Base-by-base conservation (phyloP, 2,113 vertebrate species). In the Melospiza melodia region DNA sequence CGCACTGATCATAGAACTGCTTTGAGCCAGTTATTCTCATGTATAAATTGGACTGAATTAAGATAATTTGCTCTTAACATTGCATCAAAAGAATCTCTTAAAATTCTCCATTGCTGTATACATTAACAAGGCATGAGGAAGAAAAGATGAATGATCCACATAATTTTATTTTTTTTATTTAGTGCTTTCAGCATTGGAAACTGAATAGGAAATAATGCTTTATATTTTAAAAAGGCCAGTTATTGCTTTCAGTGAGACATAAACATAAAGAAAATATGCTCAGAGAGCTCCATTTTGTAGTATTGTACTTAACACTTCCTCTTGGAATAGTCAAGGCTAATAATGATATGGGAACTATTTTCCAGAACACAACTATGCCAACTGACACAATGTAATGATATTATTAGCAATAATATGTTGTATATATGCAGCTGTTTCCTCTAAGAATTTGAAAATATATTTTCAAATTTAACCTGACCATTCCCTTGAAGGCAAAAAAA, bases 11-110 rank as follows among this genome's bases (percentile, higher is more conserved):
- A 95, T 52, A 95, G 93, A 90, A 97, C 86, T 97, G 86, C 82
- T 98, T 91, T 93, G 72, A 58, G 21, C 15, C 82, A 66, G 72
- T 96, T 96, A 94, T 97, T 97, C 94, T 97, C 79, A 30, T 39
- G 63, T 96, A 87, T 96, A 97, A 97, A 97, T 95, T 89, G 93
- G 82, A 96, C 73, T 85, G 92, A 96, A 95, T 66, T 84, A 90
- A 87, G 73, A 92, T 76, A 87, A 94, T 92, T 88, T 94, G 66
- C 90, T 96, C 89, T 92, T 78, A 75, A 62, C 11, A 44, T 73
- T 3, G 5, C 74, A 76, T 72, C 49, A 81, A 77, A 81, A 76
- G 39, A n/a, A 57, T 77, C 73, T 95, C 83, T 92, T 71, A n/a
- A 87, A 95, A 68, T 84, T 89, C 52, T 78, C 66, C 39, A 69